Evolutionary conservation across 2,113 vertebrate species (phyloP).

Genomic region (Urocynchramus pylzowi): DNA sequence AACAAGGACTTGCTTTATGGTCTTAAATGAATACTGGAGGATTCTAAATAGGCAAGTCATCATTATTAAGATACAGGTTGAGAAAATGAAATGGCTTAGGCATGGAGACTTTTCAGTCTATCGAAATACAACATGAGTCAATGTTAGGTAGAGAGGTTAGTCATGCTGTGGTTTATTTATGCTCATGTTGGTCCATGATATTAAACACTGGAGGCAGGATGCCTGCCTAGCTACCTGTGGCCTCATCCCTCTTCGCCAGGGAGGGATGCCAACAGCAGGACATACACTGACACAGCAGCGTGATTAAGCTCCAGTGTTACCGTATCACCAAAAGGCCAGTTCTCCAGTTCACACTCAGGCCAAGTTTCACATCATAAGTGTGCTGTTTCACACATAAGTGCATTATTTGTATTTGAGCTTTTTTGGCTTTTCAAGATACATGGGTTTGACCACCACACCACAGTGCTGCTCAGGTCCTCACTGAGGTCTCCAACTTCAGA

Average conservation of each 20-base stretch:
- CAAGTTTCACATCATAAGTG: neutral
- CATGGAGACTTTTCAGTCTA: neutral
- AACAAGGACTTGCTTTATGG: neutral
- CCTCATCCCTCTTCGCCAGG: neutral
- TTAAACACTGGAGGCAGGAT: neutral
- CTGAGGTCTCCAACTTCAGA: neutral
- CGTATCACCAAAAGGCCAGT: neutral
- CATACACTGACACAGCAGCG: accelerated
- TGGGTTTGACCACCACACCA: neutral
- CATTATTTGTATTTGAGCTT: neutral
- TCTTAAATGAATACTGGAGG: neutral
- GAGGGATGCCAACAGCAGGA: neutral
- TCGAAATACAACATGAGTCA: neutral
- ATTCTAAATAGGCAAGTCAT: neutral
- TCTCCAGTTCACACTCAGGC: neutral
- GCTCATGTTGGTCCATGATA: neutral
- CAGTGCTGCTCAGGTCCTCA: neutral
- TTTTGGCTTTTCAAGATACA: neutral
- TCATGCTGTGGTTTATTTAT: conserved; percentile 23
- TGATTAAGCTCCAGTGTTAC: neutral
- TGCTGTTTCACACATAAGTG: no score
- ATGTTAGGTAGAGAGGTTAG: neutral
- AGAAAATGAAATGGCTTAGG: neutral
- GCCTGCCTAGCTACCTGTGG: neutral
- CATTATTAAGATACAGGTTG: neutral